Evolutionary conservation across 2,888 invertebrate species (phyloP), one percentile per base, ranked within the genome.

Genomic region (Clepsis dumicolana): DNA sequence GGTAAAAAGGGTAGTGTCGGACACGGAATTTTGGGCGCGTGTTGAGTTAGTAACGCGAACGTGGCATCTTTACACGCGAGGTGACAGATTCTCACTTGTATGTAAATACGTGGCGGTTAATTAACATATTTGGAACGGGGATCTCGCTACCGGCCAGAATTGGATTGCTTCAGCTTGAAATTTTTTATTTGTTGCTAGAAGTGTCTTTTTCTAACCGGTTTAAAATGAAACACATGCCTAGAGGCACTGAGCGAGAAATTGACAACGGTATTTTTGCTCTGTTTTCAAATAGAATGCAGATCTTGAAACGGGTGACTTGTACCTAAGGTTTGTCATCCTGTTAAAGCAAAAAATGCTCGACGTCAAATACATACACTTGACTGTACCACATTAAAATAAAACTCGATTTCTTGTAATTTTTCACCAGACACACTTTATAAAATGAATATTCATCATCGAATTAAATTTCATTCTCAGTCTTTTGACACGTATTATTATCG

Each of bases 1-100:
- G 56, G 62, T 63, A 67, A 62, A 66, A 67, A 57, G 62, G 67
- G 62, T 62, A 62, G 56, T 63, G 62, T 67, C 38, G 27, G 64
- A 63, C 38, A 63, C 48, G 62, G 52, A 35, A 35, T 57, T 57
- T 41, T 12, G 16, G 59, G 25, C 41, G 38, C 32, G n/a, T 48
- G 48, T 38, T 27, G 41, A 41, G 59, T 41, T 21, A n/a, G 56
- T 44, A 48, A 61, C 62, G 52, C 62, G 56, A 38, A 35, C 38
- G 27, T 16, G 62, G 56, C 62, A 48, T 53, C 53, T 65, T 66
- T 56, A 56, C 61, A 35, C 16, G 41, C 16, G n/a, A 56, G 14
- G 54, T 41, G 59, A 59, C 59, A 41, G 35, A 54, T 50, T 50
- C n/a, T 61, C 29, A 8, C 38, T 24, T 41, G 16, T 32, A 57